Percentiles rank a stretch among this genome's conserved stretches.
Conservation (phyloP, 2,113 vertebrate genomes). For the Colinus virginianus region DNA sequence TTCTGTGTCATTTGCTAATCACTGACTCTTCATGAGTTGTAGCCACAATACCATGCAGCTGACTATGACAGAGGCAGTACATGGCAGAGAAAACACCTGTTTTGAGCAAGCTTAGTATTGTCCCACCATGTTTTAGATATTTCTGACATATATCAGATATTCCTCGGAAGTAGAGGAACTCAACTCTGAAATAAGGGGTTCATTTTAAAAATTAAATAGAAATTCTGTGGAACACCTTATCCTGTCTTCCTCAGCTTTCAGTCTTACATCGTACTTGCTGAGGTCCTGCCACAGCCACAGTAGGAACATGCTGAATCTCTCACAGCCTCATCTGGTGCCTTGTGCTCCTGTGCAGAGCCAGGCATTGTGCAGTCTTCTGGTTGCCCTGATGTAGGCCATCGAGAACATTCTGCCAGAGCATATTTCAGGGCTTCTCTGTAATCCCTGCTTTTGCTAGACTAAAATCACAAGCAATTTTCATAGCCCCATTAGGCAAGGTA, state of each 20-base stretch:
- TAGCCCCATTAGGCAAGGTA: conserved; percentile 56
- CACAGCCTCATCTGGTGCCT: rapidly evolving
- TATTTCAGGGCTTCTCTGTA: not conserved
- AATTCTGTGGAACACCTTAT: not conserved
- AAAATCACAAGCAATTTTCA: conserved; percentile 67
- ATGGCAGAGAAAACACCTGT: not conserved
- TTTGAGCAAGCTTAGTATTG: not conserved
- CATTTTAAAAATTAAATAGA: not conserved
- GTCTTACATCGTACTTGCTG: not conserved
- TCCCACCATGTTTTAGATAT: not conserved
- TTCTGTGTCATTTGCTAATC: not conserved
- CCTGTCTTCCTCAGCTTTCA: not conserved
- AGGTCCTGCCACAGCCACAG: not conserved
- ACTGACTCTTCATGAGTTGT: not conserved
- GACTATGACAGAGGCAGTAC: not conserved
- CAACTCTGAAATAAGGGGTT: not conserved
- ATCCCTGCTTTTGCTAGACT: conserved; percentile 44
- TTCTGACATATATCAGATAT: not conserved
- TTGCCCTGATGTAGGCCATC: not conserved
- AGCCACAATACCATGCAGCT: not conserved
- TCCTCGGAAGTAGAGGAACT: not conserved
- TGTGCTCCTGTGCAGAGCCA: rapidly evolving
- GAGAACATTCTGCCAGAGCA: conserved; percentile 19
- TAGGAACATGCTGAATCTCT: not conserved
- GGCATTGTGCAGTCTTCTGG: not conserved